Conservation (phyloP, 1,140 invertebrate species). For the Pectinophora gossypiella region DNA sequence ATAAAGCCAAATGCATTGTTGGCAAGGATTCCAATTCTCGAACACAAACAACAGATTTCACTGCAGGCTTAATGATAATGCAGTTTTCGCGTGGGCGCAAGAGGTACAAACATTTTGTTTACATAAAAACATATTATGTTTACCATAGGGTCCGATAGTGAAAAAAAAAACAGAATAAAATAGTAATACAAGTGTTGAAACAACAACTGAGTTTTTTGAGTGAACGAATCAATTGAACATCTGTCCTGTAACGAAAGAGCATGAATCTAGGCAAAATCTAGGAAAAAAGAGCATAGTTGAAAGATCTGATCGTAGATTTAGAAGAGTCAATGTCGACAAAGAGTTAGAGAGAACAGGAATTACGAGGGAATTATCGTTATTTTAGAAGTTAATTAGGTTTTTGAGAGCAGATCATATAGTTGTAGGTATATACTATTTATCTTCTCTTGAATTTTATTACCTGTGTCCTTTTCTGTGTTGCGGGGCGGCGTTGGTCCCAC, state of each 20-base stretch:
- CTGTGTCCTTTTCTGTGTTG: slow-evolving; percentile 73
- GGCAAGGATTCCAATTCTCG: not conserved
- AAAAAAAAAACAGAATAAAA: no score
- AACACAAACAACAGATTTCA: not conserved
- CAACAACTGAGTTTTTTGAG: no score
- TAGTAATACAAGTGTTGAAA: no score
- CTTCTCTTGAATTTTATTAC: slow-evolving; percentile 15
- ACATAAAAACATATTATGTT: no score
- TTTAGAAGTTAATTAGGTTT: not conserved
- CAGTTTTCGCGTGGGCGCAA: not conserved
- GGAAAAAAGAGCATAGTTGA: no score
- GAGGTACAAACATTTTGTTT: not conserved
- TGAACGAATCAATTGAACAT: no score
- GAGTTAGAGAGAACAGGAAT: not conserved
- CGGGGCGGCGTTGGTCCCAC: slow-evolving; percentile 67
- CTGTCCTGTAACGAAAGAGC: no score
- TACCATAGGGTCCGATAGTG: no score
- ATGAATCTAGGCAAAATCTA: no score
- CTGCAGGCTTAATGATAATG: not conserved
- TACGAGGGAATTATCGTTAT: not conserved
- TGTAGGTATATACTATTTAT: no score
- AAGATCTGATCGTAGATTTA: no score
- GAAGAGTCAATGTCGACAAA: not conserved
- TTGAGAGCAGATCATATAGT: not conserved
- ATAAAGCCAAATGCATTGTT: not conserved